These are phyloP conservation scores for Chelonus formosanus DNA, from an alignment of 2,888 invertebrate genomes.

Conservation along the genomic window DNA sequence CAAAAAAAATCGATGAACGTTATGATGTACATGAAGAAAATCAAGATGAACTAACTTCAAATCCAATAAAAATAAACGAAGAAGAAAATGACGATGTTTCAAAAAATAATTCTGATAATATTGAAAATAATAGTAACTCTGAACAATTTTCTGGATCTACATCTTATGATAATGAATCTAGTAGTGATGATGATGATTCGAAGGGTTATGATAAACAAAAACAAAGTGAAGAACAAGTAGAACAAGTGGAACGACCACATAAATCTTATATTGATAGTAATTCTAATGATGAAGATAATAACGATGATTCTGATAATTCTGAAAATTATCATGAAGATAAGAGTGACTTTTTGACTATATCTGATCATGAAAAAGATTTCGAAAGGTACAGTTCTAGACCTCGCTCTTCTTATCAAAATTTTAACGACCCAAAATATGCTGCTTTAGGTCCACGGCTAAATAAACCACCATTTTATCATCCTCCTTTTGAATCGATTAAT, in stretches of 20 bases:
- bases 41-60: constrained; percentile 6
- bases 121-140: too few relatives aligned
- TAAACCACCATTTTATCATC: constrained; percentile 57
- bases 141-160: too few relatives aligned
- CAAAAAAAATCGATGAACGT: not conserved
- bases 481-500: constrained; percentile 46
- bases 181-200: too few relatives aligned
- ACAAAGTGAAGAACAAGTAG: too few relatives aligned
- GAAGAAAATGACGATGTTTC: constrained; percentile 17
- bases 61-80: constrained; percentile 8
- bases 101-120: not conserved
- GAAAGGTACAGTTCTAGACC: constrained; percentile 50
- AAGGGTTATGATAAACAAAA: too few relatives aligned
- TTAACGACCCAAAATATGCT: constrained; percentile 52
- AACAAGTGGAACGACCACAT: too few relatives aligned
- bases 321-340: constrained; percentile 31
- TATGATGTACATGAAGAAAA: constrained; percentile 23
- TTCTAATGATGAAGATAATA: not conserved
- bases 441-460: constrained; percentile 55
- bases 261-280: too few relatives aligned
- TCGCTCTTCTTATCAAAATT: constrained; percentile 54
- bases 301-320: not conserved
- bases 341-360: constrained; percentile 26
- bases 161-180: too few relatives aligned
- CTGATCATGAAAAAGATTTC: constrained; percentile 45